These are phyloP conservation scores for Vespertilio murinus DNA, from an alignment of 2,797 vertebrate genomes.

Conservation along the genomic window DNA sequence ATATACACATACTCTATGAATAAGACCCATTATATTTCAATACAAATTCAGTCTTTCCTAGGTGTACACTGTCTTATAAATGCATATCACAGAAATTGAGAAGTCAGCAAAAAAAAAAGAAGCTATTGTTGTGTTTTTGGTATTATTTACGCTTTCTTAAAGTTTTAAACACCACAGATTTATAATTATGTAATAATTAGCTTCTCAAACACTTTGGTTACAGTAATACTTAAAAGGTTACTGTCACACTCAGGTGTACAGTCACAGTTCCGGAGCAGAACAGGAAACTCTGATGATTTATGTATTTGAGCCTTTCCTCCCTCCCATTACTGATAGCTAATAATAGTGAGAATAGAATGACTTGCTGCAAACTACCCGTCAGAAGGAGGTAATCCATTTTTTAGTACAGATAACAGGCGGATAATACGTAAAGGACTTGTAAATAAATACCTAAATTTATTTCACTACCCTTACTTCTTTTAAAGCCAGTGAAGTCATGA, in stretches of 20 bases:
- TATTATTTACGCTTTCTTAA: not conserved
- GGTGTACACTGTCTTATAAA: not conserved
- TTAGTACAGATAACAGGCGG: not conserved
- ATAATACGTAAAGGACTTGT: not conserved
- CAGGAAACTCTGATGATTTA: conserved; percentile 23
- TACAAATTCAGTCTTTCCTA: not conserved
- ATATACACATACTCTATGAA: fast-evolving
- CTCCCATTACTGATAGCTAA: not conserved
- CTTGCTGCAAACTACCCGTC: not conserved
- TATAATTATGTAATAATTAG: not conserved
- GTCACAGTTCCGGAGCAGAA: conserved; percentile 1
- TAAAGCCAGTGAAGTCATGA: not conserved
- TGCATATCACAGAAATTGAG: not conserved
- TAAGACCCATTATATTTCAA: not conserved
- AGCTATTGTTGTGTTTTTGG: not conserved
- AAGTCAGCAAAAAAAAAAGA: not conserved
- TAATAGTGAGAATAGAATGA: not conserved
- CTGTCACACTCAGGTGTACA: conserved; percentile 25
- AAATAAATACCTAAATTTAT: not conserved
- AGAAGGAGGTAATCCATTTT: not conserved
- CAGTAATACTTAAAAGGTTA: not conserved
- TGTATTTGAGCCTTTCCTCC: not conserved
- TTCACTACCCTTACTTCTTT: not conserved
- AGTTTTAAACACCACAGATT: conserved; percentile 3
- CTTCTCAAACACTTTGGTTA: conserved; percentile 32